Percentiles rank a stretch among this genome's conserved stretches.
These are phyloP conservation scores for Hofmannophila pseudospretella DNA, from an alignment of 2,888 invertebrate genomes.

Conservation along the genomic window DNA sequence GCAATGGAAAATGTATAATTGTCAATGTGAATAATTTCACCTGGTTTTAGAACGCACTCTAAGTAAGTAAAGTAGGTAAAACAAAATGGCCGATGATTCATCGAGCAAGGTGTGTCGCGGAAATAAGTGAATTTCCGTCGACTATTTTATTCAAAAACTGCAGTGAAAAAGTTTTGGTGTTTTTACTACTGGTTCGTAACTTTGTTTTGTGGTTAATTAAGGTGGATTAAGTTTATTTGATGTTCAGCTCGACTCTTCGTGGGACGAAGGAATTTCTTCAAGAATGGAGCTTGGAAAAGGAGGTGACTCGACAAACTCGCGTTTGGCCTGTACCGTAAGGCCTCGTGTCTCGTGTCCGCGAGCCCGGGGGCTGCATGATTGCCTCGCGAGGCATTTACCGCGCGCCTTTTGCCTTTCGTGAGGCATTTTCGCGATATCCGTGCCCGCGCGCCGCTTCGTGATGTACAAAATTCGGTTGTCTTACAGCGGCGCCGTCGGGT, in stretches of 20 bases:
- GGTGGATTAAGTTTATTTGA: conserved; percentile 68
- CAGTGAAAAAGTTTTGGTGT: conserved; percentile 73
- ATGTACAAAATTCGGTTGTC: conserved; percentile 65
- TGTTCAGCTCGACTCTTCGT: conserved; percentile 46
- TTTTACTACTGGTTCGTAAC: conserved; percentile 71
- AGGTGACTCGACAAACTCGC: conserved; percentile 39
- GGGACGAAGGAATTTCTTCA: conserved; percentile 18
- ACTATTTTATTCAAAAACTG: conserved; percentile 53
- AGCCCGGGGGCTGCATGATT: conserved; percentile 65
- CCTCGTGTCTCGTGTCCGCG: conserved; percentile 45
- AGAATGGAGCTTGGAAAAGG: conserved; percentile 19
- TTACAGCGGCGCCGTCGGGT: conserved; percentile 69
- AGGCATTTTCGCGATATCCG: conserved; percentile 28
- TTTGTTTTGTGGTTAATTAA: conserved; percentile 73
- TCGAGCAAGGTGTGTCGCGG: conserved; percentile 69
- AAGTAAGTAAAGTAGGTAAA: too few species aligned
- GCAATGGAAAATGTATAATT: too few species aligned
- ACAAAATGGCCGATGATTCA: conserved; percentile 70
- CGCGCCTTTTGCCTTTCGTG: conserved; percentile 53
- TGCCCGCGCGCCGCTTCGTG: conserved; percentile 57
- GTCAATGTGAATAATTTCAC: too few species aligned
- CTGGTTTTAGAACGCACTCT: too few species aligned
- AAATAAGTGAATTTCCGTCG: conserved; percentile 48
- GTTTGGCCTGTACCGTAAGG: conserved; percentile 61
- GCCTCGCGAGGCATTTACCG: conserved; percentile 60